Percentiles rank a stretch among this genome's conserved stretches.
phyloP scores from a whole-genome alignment of 2,888 invertebrate species.

The Beris chalybata region DNA sequence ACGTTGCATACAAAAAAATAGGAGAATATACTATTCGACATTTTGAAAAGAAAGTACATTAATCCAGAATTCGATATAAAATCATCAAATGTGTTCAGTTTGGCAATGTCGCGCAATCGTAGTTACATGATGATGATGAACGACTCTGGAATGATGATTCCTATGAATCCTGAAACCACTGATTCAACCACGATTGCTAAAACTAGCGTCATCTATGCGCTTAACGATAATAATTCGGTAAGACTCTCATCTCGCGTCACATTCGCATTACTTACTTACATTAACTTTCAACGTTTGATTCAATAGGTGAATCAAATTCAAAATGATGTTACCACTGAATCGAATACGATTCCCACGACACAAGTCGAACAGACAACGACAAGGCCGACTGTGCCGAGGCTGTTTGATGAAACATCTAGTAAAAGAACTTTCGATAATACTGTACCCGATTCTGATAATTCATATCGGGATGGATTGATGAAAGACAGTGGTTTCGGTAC shows the following conservation, averaged over 20 bases:
- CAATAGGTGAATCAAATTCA: slow-evolving; percentile 1
- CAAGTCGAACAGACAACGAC: too few relatives aligned
- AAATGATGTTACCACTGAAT: not conserved
- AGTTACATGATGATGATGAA: slow-evolving; percentile 36
- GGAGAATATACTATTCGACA: slow-evolving; percentile 43
- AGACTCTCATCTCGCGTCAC: too few relatives aligned
- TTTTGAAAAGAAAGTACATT: slow-evolving; percentile 44
- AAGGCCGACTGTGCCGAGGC: not conserved
- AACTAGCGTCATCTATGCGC: not conserved
- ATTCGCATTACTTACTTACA: too few relatives aligned
- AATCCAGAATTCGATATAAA: slow-evolving; percentile 42
- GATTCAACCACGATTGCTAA: not conserved
- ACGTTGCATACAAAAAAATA: slow-evolving; percentile 27
- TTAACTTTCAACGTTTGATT: not conserved
- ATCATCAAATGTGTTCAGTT: slow-evolving; percentile 45
- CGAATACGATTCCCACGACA: slow-evolving; percentile 8
- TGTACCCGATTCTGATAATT: slow-evolving; percentile 36
- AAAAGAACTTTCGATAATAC: slow-evolving; percentile 38
- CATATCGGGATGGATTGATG: slow-evolving; percentile 21
- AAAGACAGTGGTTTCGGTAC: slow-evolving; percentile 31
- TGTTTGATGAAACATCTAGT: slow-evolving; percentile 28
- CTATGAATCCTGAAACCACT: not conserved
- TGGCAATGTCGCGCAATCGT: slow-evolving; percentile 43
- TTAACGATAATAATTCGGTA: too few relatives aligned
- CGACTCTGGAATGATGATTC: slow-evolving; percentile 17